Conservation (phyloP, 2,797 vertebrate genomes). For the Muscicapa striata region DNA sequence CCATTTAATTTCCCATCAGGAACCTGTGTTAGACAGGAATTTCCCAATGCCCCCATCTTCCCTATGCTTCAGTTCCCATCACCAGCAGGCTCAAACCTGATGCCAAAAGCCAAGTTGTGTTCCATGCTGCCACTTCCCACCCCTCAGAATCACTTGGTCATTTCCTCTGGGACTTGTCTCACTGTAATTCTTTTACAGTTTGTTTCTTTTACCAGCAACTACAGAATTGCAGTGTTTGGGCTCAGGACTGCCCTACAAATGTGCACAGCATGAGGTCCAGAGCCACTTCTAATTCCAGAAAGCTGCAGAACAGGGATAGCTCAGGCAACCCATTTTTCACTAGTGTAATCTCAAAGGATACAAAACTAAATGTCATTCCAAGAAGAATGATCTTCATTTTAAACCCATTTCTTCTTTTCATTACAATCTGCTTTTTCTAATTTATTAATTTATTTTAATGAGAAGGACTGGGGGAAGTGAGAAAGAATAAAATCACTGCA, state of each 20-base stretch:
- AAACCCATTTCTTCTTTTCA: background rate
- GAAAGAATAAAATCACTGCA: background rate
- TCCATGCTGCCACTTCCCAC: background rate
- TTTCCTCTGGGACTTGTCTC: background rate
- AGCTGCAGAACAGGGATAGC: background rate
- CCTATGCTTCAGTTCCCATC: background rate
- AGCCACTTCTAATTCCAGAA: background rate
- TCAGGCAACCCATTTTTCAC: background rate
- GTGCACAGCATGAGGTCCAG: background rate
- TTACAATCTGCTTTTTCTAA: background rate
- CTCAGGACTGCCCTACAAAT: background rate
- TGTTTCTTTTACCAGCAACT: background rate
- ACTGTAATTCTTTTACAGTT: background rate
- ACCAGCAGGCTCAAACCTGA: background rate
- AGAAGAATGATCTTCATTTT: background rate
- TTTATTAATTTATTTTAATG: slow-evolving; percentile 9
- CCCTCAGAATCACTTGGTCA: background rate
- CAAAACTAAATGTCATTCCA: background rate
- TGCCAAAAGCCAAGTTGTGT: background rate
- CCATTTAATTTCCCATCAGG: background rate
- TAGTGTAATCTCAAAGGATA: background rate
- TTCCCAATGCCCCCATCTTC: background rate
- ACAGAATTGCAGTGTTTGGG: background rate
- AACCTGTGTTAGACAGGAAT: background rate
- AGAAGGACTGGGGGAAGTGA: background rate